Base-by-base conservation (phyloP, 2,888 invertebrate species). In the Drosophila leonis region DNA sequence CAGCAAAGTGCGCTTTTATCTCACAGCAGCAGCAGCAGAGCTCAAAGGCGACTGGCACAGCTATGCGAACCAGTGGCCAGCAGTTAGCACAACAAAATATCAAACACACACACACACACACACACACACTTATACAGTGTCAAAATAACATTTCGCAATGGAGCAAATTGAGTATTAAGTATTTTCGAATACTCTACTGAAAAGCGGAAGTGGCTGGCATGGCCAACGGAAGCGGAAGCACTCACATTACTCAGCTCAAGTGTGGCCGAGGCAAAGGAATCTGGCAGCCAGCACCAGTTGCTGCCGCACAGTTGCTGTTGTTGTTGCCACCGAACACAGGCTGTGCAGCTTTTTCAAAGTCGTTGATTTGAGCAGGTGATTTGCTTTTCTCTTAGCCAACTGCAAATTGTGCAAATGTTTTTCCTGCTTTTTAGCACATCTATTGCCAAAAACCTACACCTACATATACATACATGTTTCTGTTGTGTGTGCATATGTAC, bases 91-190 rank as follows among this genome's bases (percentile, higher is more conserved):
- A 82, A 61, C 72, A 73, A 65, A 85, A 72, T 60, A 63, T 64
- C 24, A 33, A 24, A 42, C 29, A 35, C 41, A 51, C 61, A 35
- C 37, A n/a, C 56, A 18, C 46, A 48, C 57, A 62, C 54, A 56
- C 9, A n/a, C 2, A 1, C 62, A 24, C 31, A 39, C 29, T 33
- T 56, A 41, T n/a, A 20, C 24, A 62, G 67, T 67, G 76, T 65
- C 57, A 64, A 67, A 72, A 75, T 68, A 78, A 66, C 74, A 83
- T 83, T 80, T 70, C 56, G 49, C 46, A 72, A 46, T 51, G 56
- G 65, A 69, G 70, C 78, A 87, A 87, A 87, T 85, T 84, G 84
- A 76, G 84, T 80, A 87, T 84, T 84, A 85, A 87, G 88, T 80
- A 84, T 85, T 85, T 83, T 71, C 78, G 70, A 81, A 75, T 75